Evolutionary conservation across 2,888 invertebrate genomes (phyloP).

Genomic region (Dryocosmus kuriphilus): DNA sequence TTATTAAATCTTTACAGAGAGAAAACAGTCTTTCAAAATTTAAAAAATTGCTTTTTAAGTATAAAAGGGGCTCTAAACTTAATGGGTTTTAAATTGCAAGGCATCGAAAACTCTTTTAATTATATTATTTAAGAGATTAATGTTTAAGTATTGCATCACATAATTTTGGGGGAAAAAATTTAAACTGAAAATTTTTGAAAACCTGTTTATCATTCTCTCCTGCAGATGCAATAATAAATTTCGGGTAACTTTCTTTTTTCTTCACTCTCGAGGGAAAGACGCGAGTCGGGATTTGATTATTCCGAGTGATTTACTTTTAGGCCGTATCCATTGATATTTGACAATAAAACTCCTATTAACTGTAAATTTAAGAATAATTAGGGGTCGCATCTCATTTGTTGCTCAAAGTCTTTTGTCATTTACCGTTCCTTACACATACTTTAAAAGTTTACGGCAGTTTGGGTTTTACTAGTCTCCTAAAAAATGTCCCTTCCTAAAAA

Average conservation of each 20-base stretch:
- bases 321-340: slow-evolving; percentile 10
- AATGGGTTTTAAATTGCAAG: not conserved
- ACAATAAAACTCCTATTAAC: not conserved
- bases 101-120: not conserved
- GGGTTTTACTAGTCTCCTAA: not conserved
- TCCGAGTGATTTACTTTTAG: not conserved
- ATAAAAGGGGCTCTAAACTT: not conserved
- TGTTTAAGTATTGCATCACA: too few species aligned
- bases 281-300: slow-evolving; percentile 28
- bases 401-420: slow-evolving; percentile 22
- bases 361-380: not conserved
- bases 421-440: not conserved
- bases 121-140: too few species aligned
- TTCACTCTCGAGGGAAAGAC: not conserved
- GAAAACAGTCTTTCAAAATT: not conserved
- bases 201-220: not conserved
- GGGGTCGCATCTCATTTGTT: slow-evolving; percentile 21
- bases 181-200: not conserved
- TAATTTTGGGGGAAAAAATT: too few species aligned
- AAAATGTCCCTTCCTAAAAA: not conserved
- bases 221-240: not conserved
- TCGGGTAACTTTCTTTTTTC: not conserved
- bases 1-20: not conserved
- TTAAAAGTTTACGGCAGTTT: slow-evolving; percentile 33
- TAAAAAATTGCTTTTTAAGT: not conserved